Evolutionary conservation across 1,140 invertebrate species (phyloP).

Genomic region (Heliconius congener): DNA sequence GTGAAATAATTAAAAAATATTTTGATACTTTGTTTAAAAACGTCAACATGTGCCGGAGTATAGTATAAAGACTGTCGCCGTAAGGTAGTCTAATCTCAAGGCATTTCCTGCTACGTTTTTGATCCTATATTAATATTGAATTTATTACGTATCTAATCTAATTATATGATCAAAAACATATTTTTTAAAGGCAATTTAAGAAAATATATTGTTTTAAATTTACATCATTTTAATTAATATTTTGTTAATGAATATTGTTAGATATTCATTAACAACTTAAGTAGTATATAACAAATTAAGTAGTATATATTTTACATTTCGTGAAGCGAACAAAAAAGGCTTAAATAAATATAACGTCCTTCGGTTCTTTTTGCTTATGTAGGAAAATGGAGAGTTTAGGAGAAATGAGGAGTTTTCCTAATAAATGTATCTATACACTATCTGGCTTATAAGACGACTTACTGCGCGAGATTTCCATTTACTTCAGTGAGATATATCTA

Average conservation of each 20-base stretch:
- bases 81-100: not conserved
- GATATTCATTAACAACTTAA: too few species aligned
- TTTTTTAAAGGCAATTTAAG: too few species aligned
- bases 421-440: too few species aligned
- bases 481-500: too few species aligned
- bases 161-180: not conserved
- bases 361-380: not conserved
- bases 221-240: too few species aligned
- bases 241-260: too few species aligned
- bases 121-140: not conserved
- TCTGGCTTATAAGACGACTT: too few species aligned
- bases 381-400: not conserved
- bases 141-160: not conserved
- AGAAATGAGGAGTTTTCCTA: not conserved
- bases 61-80: not conserved
- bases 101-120: not conserved
- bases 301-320: too few species aligned
- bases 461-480: too few species aligned
- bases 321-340: too few species aligned
- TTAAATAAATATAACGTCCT: not conserved
- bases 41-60: not conserved
- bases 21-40: not conserved
- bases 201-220: too few species aligned
- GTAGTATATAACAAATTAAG: too few species aligned
- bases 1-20: not conserved